Evolutionary conservation across 2,797 vertebrate genomes (phyloP).

Genomic region (Calcarius lapponicus): DNA sequence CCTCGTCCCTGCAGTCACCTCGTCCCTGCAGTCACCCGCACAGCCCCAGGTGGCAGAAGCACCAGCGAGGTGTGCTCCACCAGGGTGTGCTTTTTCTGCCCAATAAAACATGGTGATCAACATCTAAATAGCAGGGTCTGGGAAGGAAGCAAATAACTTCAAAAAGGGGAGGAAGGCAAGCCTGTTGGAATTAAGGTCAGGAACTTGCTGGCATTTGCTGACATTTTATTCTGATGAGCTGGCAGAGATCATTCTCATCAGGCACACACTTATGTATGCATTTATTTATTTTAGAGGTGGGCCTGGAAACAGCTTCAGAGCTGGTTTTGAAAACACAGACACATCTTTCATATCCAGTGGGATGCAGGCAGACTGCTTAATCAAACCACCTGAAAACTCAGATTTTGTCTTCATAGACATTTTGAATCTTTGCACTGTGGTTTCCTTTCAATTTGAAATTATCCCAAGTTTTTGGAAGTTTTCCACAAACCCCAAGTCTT

Average conservation of each 20-base stretch:
- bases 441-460: neutral
- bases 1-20: neutral
- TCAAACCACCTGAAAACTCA: neutral
- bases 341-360: neutral
- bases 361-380: neutral
- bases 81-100: neutral
- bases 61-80: accelerated
- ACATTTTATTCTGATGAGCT: constrained; percentile 48
- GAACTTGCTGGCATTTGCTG: constrained; percentile 50
- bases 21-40: too few relatives aligned
- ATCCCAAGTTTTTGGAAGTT: neutral
- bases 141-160: neutral
- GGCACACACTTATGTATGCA: neutral
- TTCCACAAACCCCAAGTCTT: neutral
- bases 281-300: constrained; percentile 31
- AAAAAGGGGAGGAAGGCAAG: neutral
- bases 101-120: neutral
- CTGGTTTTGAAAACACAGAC: neutral
- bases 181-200: constrained; percentile 25
- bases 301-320: neutral
- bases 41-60: neutral
- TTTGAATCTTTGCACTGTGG: neutral
- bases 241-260: constrained; percentile 9
- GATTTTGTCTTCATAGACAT: neutral
- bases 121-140: neutral